A percentile compares a stretch with the other conserved stretches of the same genome.
Evolutionary conservation across 2,113 vertebrate genomes (phyloP).

Genomic region (Cricetomys ansorgei): DNA sequence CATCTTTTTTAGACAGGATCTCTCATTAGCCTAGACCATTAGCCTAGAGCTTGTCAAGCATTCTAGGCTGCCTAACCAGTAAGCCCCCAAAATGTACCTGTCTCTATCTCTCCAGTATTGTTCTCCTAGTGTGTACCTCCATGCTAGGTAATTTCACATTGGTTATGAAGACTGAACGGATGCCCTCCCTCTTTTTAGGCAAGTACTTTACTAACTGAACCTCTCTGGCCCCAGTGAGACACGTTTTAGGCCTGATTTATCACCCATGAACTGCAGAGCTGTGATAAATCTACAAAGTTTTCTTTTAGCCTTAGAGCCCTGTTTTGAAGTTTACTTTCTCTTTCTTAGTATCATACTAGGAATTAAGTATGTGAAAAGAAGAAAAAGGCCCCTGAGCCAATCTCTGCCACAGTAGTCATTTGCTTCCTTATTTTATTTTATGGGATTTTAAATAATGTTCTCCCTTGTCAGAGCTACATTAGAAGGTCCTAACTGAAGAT

Average conservation of each 20-base stretch:
- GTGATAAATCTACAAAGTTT: background rate
- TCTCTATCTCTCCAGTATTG: background rate
- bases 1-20: background rate
- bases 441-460: background rate
- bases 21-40: background rate
- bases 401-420: background rate
- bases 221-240: background rate
- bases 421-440: conserved; percentile 7
- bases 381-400: background rate
- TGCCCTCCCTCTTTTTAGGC: background rate
- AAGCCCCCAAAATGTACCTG: background rate
- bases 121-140: background rate
- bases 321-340: background rate
- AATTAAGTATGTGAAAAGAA: background rate
- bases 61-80: background rate
- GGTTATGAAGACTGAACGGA: background rate
- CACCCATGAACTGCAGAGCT: background rate
- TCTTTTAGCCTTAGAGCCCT: background rate
- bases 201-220: background rate
- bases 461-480: conserved; percentile 40
- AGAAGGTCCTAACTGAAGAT: conserved; percentile 7
- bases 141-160: background rate
- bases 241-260: background rate
- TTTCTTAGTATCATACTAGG: background rate
- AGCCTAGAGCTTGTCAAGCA: background rate